Evolutionary conservation across 2,113 vertebrate genomes (phyloP).

Genomic region (Cichladusa arquata): DNA sequence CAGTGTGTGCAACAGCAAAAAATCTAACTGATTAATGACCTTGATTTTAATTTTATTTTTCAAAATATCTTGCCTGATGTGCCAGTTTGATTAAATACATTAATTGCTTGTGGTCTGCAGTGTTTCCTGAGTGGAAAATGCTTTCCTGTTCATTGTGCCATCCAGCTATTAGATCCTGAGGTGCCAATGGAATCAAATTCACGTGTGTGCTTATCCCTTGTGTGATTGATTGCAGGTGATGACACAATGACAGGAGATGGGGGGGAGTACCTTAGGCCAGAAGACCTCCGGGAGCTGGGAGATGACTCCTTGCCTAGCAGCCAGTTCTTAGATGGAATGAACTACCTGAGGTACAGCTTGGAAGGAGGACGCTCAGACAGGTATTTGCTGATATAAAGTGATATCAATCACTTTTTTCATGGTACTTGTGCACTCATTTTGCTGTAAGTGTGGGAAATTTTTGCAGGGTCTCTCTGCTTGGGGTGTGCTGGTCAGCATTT

Average conservation of each 20-base stretch:
- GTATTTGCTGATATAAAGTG: conserved; percentile 72
- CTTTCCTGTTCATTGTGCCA: neutral
- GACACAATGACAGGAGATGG: conserved; percentile 98
- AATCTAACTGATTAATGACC: neutral
- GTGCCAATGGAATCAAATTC: neutral
- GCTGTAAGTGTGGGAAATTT: neutral
- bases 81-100: neutral
- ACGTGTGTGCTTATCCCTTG: neutral
- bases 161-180: neutral
- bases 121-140: neutral
- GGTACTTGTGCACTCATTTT: neutral
- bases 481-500: neutral
- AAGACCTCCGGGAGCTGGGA: conserved; percentile 93
- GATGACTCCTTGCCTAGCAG: conserved; percentile 95
- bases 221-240: conserved; percentile 78
- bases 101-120: conserved; percentile 34
- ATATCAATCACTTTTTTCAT: fast-evolving
- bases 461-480: neutral
- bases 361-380: conserved; percentile 91
- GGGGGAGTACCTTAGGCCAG: conserved; percentile 91
- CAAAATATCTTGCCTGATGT: neutral
- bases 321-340: conserved; percentile 95
- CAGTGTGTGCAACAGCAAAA: neutral
- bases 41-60: neutral
- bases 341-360: conserved; percentile 91